These are phyloP conservation scores for Platyrinchus mystaceus DNA, from an alignment of 2,797 vertebrate species.

Conservation along the genomic window DNA sequence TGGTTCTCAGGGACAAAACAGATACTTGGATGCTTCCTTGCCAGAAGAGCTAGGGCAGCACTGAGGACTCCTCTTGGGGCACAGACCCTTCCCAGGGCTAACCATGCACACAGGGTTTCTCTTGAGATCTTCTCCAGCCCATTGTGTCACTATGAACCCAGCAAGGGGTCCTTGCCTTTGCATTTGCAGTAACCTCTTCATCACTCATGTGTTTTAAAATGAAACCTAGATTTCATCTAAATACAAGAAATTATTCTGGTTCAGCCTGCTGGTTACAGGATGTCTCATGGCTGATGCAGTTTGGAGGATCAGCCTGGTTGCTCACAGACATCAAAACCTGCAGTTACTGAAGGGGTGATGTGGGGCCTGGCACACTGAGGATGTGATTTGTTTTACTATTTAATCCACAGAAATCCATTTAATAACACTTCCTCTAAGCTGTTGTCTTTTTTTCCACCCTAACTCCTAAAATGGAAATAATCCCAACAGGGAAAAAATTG, in stretches of 20 bases:
- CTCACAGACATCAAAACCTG: background rate
- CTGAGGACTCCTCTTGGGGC: background rate
- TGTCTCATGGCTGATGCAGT: rapidly evolving
- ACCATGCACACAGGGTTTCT: background rate
- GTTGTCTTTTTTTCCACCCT: background rate
- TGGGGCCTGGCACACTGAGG: background rate
- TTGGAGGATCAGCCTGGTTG: background rate
- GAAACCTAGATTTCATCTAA: background rate
- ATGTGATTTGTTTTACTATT: background rate
- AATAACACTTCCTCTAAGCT: background rate
- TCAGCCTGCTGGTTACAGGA: background rate
- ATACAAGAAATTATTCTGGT: background rate
- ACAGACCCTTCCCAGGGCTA: background rate
- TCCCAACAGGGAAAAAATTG: background rate
- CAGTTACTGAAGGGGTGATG: background rate
- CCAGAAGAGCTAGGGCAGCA: background rate
- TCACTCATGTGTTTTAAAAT: background rate
- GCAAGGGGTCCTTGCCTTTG: background rate
- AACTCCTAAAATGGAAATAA: background rate
- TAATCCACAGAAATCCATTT: background rate
- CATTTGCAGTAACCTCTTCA: background rate
- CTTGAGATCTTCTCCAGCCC: background rate
- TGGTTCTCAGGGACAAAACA: background rate
- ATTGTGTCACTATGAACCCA: background rate
- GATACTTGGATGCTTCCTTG: background rate